Base-by-base conservation (phyloP, 2,113 vertebrate species). In the Plotosus lineatus region DNA sequence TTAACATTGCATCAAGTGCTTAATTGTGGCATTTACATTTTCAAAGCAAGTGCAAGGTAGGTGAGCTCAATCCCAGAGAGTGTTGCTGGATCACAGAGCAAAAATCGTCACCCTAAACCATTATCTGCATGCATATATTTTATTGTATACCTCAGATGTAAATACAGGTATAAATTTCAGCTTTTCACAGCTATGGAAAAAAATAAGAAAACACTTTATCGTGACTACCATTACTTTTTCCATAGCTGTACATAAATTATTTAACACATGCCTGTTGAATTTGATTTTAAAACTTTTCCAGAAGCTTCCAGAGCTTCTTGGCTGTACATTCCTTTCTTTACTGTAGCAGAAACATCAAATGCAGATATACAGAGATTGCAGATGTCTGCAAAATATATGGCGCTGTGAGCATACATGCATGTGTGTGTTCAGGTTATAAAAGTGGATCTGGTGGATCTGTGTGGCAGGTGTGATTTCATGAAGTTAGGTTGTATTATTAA, bases 341-440 rank as follows among this genome's bases (percentile, higher is more conserved):
- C 44, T n/a, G 7, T 60, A 33, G 48, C 40, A 72, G 21, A 68
- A 66, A 56, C 28, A 23, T 71, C 58, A 79, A 82, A 88, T 69
- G 38, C 68, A 87, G 65, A 75, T 23, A 75, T 33, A 89, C 82
- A 84, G 85, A 71, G 19, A 51, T 33, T 33, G 72, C 38, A 61
- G 21, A 61, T 60, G 66, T 72, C 19, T 42, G 42, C 33, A 55
- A 53, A 63, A 81, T 51, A 53, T 44, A 44, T 36, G 21, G 15
- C 17, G 33, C 31, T 79, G 4, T 7, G 66, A 44, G 38, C 38
- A 9, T 36, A 33, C 23, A 26, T 58, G 73, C 21, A 46, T 46
- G 69, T 55, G 38, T 71, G 81, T 78, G 71, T 75, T 75, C 61
- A 44, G 40, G 46, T 68, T 46, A 69, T 46, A 75, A 50, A 58